Evolutionary conservation across 2,888 invertebrate species (phyloP), one percentile per base, ranked within the genome.

Genomic region (Lagria hirta): DNA sequence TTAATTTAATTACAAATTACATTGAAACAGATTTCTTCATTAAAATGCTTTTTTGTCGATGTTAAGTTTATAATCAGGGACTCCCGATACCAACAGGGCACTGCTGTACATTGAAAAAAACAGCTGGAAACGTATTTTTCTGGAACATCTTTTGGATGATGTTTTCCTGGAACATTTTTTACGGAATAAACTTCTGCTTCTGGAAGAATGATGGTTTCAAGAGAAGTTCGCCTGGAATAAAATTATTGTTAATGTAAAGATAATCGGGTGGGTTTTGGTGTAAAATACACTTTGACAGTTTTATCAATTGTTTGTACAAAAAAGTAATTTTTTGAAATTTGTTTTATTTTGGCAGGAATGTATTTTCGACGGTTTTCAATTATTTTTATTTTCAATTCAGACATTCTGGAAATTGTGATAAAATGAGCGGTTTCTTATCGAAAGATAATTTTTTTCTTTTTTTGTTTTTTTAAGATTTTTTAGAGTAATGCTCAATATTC

Each of bases 41-140:
- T 49, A 29, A 52, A 58, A 13, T 12, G 43, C 12, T 48, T 47
- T 35, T 52, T 58, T 1, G 55, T 61, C n/a, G 60, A 58, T 8
- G 50, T 53, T 20, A 61, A 51, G 7, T 51, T 51, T 7, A 61
- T 28, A 10, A 64, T 52, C 15, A 69, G 40, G 5, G 66, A 67
- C 50, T 69, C 68, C n/a, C 65, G 61, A 45, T 67, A 69, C 61
- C 65, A 66, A 15, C 62, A 61, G n/a, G 70, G 69, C 20, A 62
- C 44, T 15, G 58, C 55, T 34, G 57, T 61, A 33, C 61, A 63
- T 54, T 65, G 57, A 22, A 70, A 60, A 38, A 62, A 66, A 49
- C 70, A 70, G n/a, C 51, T 65, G 17, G 33, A 2, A 18, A 23
- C 23, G 29, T 36, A 6, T 28, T 13, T 12, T 14, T 24, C n/a